These are phyloP conservation scores for Mormoops blainvillei DNA, from an alignment of 2,113 vertebrate genomes.

Conservation along the genomic window DNA sequence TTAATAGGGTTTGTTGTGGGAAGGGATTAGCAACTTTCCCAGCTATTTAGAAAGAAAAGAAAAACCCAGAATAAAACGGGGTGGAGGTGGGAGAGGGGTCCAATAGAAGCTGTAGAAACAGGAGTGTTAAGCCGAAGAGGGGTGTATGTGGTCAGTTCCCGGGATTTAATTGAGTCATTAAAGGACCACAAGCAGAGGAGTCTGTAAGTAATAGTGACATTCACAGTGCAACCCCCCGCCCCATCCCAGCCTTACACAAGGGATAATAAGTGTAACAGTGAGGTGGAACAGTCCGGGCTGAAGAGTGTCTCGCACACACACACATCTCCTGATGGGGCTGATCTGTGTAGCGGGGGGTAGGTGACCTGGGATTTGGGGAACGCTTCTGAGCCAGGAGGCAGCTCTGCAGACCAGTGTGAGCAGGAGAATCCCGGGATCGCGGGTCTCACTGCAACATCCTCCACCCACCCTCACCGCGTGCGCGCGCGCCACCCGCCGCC, in stretches of 20 bases:
- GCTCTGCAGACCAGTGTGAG: not conserved
- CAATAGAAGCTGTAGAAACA: not conserved
- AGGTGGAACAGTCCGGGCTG: not conserved
- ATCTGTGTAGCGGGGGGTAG: not conserved
- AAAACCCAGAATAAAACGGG: not conserved
- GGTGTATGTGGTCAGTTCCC: not conserved
- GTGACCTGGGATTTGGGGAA: not conserved
- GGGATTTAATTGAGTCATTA: not conserved
- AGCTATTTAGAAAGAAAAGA: slow-evolving; percentile 38
- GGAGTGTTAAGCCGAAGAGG: not conserved
- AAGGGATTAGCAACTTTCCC: slow-evolving; percentile 47
- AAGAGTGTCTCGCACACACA: not conserved
- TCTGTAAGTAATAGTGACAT: not conserved
- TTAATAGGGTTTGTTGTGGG: not conserved
- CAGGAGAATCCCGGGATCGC: rapidly evolving
- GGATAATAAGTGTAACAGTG: not conserved
- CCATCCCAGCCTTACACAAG: not conserved
- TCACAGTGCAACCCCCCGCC: no score
- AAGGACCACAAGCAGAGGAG: not conserved
- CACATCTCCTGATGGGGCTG: not conserved
- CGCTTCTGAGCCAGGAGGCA: not conserved
- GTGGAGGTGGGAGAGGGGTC: not conserved
- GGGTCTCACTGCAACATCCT: rapidly evolving
- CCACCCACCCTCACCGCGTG: not conserved
- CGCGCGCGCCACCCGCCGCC: not conserved